Base-by-base conservation (phyloP, 2,888 invertebrate genomes). In the Leptogaster cylindrica region DNA sequence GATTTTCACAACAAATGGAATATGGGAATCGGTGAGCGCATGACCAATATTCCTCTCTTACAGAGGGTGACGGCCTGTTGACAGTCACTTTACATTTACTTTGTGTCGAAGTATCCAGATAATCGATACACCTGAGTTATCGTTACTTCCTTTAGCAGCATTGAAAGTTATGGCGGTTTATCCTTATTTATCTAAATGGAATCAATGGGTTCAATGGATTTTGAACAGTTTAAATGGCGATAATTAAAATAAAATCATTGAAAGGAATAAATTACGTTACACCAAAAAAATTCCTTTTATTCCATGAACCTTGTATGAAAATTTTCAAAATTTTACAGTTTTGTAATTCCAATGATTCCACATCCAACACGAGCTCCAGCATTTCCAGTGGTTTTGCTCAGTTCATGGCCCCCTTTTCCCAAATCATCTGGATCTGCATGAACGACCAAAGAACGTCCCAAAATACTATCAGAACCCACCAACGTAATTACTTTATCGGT, bases 371-470 rank as follows among this genome's bases (percentile, higher is more conserved):
- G 89, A 14, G 88, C 92, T 2, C 97, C 97, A 63, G 97, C 96
- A 81, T 97, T 96, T 66, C 97, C 97, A 10, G 97, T 97, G 3
- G 91, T 89, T 82, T 91, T 91, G 84, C 95, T 96, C 72, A 95
- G 83, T 77, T 96, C 95, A 76, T 95, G 92, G 0, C 95, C 95
- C 27, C 96, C 96, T 70, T 88, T 82, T n/a, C 97, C 97, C 68
- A 97, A 83, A 82, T 97, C 97, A 82, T 97, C 97, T 0, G 88
- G 87, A 82, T 95, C 95, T 41, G 92, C 95, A 79, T 97, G 97
- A 5, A 97, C 92, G 48, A 94, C 94, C 72, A 93, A 81, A 3
- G 93, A 91, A 76, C 93, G 89, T 2, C 95, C 95, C 61, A 95
- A 80, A 75, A 95, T 89, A 82, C 85, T 92, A 77, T 90, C 84